Evolutionary conservation across 2,113 vertebrate species (phyloP).

Genomic region (Puffinus mauretanicus): DNA sequence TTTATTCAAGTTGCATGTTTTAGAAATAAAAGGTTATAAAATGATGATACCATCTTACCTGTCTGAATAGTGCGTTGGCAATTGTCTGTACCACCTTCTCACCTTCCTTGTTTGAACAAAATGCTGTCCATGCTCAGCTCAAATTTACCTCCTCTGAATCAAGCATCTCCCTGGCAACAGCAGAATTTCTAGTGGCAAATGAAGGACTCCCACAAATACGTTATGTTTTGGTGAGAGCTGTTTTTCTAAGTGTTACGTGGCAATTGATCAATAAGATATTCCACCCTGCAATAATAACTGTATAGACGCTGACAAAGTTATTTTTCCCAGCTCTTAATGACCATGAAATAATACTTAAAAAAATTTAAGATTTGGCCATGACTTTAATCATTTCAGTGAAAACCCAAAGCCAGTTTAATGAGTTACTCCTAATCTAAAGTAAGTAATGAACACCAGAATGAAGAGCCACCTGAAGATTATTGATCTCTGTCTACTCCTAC

Average conservation of each 20-base stretch:
- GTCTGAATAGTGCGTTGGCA: neutral
- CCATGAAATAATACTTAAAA: neutral
- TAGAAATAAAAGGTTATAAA: neutral
- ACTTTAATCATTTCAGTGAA: neutral
- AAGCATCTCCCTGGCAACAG: neutral
- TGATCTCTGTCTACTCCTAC: neutral
- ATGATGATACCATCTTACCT: neutral
- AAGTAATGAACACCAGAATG: neutral
- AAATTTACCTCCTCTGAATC: neutral
- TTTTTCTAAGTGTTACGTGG: neutral
- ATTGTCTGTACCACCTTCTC: neutral
- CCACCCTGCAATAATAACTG: slow-evolving; percentile 26
- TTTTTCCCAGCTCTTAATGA: neutral
- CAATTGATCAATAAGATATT: neutral
- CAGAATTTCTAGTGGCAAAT: slow-evolving; percentile 9
- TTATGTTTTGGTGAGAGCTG: neutral
- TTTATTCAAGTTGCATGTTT: neutral
- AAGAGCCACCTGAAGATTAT: neutral
- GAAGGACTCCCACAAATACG: neutral
- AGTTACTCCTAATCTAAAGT: neutral
- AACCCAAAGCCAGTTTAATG: neutral
- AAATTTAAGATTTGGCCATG: neutral
- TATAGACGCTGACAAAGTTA: neutral
- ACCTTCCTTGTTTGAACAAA: neutral
- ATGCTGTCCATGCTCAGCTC: neutral